phyloP scores from a whole-genome alignment of 2,113 vertebrate species.

The Pseudonaja textilis region DNA sequence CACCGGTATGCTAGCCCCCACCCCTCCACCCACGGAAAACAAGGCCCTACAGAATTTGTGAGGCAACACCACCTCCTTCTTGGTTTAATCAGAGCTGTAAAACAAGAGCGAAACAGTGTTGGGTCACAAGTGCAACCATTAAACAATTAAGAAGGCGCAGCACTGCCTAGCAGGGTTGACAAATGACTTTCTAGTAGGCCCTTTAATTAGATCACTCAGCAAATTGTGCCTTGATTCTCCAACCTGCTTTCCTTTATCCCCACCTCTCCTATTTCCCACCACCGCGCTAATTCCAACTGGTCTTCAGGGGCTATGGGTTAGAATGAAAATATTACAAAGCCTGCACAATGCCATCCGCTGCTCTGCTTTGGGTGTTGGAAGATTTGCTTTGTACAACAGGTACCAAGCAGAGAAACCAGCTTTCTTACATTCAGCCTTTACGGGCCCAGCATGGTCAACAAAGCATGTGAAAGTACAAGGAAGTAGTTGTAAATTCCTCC shows the following conservation, averaged over 20 bases:
- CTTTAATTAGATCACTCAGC: constrained; percentile 49
- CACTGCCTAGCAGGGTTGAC: constrained; percentile 55
- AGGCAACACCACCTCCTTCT: fast-evolving
- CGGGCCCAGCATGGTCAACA: background rate
- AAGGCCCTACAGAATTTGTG: background rate
- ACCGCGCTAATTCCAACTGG: background rate
- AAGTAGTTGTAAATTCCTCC: background rate
- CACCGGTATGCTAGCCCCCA: background rate
- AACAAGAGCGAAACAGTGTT: background rate
- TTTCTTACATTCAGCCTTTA: background rate
- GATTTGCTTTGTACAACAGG: no score
- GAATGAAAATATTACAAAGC: background rate
- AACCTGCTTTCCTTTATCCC: background rate
- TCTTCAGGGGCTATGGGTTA: fast-evolving
- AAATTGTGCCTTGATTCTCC: background rate
- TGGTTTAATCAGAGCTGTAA: background rate
- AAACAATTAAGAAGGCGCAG: constrained; percentile 57
- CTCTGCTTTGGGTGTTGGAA: no score
- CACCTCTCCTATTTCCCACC: background rate
- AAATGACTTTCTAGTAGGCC: constrained; percentile 51
- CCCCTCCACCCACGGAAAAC: background rate
- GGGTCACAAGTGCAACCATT: constrained; percentile 63
- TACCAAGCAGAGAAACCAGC: no score
- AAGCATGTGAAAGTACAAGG: background rate
- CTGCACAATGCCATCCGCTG: background rate